Base-by-base conservation (phyloP, 2,797 vertebrate genomes). In the Alfaro cultratus region DNA sequence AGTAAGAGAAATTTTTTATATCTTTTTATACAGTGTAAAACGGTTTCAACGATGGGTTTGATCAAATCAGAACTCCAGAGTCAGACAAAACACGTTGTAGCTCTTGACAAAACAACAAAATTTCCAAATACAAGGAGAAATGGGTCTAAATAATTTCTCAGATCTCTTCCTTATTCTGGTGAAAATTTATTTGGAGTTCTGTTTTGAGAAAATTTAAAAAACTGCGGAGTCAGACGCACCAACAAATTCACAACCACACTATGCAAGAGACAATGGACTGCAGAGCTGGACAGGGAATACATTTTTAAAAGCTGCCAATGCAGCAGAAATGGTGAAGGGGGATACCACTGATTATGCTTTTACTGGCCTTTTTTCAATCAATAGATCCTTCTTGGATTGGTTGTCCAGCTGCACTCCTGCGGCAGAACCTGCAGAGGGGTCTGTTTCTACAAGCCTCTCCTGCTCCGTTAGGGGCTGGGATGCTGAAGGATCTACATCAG, bases 321-420 rank as follows among this genome's bases (percentile, higher is more conserved):
- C 96, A 97, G 98, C 91, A 98, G 98, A 98, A 98, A 98, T 97
- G 96, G 82, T 93, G 82, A 79, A 55, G 71, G 80, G 34, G 34
- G 80, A 85, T 83, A 85, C 96, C 97, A 99, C 98, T 99, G 98
- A 99, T 97, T 95, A 98, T 97, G 96, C 95, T 94, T 93, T 88
- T 95, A 95, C 99, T 98, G 96, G 98, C 99, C 98, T 99, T 98
- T 97, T 98, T 87, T 93, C 83, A 95, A 91, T 96, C 93, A 95
- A 94, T 49, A 94, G 95, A 86, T 97, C 96, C 96, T 83, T 87
- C 85, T 86, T 91, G 82, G 77, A 94, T 86, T 91, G 89, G 89
- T 93, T 96, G 89, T 95, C 94, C 93, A 96, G 93, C 87, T 93
- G 94, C 79, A 92, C 78, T 91, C 94, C 94, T 91, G 94, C 89